Conservation (phyloP, 2,888 invertebrate species). For the Lagria hirta region DNA sequence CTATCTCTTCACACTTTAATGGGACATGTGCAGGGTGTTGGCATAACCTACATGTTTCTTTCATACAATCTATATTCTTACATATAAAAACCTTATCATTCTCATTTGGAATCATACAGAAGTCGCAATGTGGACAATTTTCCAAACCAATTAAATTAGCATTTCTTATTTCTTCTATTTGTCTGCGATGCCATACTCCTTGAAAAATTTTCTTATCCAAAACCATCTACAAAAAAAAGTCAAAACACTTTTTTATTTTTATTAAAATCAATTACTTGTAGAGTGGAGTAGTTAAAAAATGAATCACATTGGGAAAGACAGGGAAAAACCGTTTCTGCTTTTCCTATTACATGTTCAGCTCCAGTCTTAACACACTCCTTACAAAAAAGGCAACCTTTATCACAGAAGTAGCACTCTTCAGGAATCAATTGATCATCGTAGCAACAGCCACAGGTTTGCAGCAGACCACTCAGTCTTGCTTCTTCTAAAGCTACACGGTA, state of each 20-base stretch:
- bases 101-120: constrained; percentile 55
- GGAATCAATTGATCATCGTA: constrained; percentile 58
- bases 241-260: no score
- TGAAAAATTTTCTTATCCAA: constrained; percentile 54
- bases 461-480: constrained; percentile 45
- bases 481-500: constrained; percentile 45
- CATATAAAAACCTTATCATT: constrained; percentile 57
- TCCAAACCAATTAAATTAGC: constrained; percentile 59
- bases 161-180: constrained; percentile 57
- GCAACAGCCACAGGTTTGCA: constrained; percentile 58
- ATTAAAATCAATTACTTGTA: constrained; percentile 32
- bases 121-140: constrained; percentile 61
- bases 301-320: constrained; percentile 55
- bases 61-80: constrained; percentile 58
- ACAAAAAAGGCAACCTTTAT: constrained; percentile 51
- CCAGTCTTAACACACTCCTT: constrained; percentile 54
- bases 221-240: constrained; percentile 39
- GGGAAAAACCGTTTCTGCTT: constrained; percentile 52
- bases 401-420: constrained; percentile 50
- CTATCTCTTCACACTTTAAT: constrained; percentile 56
- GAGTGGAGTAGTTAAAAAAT: constrained; percentile 50
- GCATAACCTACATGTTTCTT: constrained; percentile 60
- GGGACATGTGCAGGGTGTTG: constrained; percentile 59
- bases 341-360: constrained; percentile 51
- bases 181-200: constrained; percentile 53